Evolutionary conservation across 2,113 vertebrate species (phyloP).

Genomic region (Eubucco bourcierii): DNA sequence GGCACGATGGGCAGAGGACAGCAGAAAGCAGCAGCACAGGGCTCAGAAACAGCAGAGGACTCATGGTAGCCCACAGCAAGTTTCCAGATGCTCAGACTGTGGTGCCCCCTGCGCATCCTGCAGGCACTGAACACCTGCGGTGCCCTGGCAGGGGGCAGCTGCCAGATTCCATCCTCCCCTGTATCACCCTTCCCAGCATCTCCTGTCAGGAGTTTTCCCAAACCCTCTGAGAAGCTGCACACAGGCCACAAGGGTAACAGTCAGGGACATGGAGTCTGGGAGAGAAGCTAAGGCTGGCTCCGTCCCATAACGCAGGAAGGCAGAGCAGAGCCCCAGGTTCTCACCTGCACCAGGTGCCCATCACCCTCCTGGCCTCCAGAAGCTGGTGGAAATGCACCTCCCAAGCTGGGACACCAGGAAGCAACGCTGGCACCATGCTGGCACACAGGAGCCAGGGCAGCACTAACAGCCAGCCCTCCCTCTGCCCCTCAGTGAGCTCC

Average conservation of each 20-base stretch:
- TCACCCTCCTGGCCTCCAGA: not conserved
- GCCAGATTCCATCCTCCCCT: not conserved
- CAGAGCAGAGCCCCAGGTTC: not conserved
- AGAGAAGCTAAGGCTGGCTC: not conserved
- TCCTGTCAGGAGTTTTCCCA: not conserved
- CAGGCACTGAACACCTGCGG: fast-evolving
- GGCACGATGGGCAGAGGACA: not conserved
- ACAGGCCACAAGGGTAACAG: not conserved
- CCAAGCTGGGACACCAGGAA: not conserved
- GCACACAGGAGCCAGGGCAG: fast-evolving
- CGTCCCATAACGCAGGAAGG: not conserved
- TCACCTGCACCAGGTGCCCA: fast-evolving
- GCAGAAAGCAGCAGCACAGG: not conserved
- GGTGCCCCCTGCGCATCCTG: not conserved
- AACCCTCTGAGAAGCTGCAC: not conserved
- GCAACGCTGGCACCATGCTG: fast-evolving
- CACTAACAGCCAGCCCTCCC: not conserved
- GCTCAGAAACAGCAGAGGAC: not conserved
- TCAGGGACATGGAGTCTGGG: not conserved
- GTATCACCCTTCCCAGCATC: fast-evolving
- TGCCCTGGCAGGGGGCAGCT: not conserved
- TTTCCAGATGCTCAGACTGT: fast-evolving
- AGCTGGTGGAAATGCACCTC: not conserved
- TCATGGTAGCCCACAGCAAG: fast-evolving
- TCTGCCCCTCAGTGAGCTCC: fast-evolving